Evolutionary conservation across 1,140 invertebrate species (phyloP).

Genomic region (Platorchestia sp.): DNA sequence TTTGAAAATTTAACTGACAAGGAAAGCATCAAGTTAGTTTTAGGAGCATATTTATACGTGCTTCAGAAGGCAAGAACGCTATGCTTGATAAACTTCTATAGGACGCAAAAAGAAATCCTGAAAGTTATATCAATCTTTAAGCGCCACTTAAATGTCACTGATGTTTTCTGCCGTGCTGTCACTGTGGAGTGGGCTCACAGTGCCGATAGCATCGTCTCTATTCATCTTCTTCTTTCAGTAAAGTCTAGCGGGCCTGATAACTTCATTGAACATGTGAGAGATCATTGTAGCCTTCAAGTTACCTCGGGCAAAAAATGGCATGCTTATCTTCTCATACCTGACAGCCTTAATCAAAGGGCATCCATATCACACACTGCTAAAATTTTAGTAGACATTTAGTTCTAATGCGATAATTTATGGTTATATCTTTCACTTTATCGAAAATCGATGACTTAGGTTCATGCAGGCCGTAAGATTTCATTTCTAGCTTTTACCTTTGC

Average conservation of each 20-base stretch:
- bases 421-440: not conserved
- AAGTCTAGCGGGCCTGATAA: not conserved
- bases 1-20: not conserved
- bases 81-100: not conserved
- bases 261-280: conserved; percentile 9
- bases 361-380: not conserved
- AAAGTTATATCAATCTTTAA: not conserved
- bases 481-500: not conserved
- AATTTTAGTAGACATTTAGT: not conserved
- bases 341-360: conserved; percentile 11
- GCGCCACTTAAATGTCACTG: not conserved
- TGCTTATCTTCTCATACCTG: conserved; percentile 12
- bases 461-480: not conserved
- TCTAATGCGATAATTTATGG: not conserved
- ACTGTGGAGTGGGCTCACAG: not conserved
- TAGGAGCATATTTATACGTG: not conserved
- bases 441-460: not conserved
- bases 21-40: not conserved
- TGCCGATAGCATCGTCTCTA: conserved; percentile 15
- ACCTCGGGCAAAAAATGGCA: not conserved
- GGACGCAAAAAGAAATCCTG: not conserved
- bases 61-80: not conserved
- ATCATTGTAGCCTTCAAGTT: not conserved
- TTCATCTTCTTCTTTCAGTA: conserved; percentile 1
- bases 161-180: not conserved